phyloP scores from a whole-genome alignment of 2,888 invertebrate species.

The Frankliniella intonsa region DNA sequence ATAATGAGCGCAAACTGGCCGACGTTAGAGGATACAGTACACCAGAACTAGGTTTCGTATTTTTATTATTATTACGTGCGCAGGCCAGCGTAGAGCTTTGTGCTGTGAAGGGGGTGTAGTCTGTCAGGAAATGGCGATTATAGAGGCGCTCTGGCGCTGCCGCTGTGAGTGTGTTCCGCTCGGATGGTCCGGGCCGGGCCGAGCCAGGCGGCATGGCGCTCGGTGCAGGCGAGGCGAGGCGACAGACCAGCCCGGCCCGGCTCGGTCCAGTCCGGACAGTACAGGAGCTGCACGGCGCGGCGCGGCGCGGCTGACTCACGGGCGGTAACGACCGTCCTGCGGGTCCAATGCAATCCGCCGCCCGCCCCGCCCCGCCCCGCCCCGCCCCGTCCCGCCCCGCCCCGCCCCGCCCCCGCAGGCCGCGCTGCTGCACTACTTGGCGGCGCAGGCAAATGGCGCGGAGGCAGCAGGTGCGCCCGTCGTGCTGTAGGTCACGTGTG shows the following conservation, averaged over 20 bases:
- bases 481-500: not conserved
- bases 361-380: slow-evolving; percentile 16
- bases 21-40: no score
- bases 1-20: no score
- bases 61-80: no score
- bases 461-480: no score
- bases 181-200: not conserved
- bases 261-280: not conserved
- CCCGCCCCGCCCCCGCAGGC: slow-evolving; percentile 28
- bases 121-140: not conserved
- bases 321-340: not conserved
- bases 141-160: not conserved
- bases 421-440: slow-evolving; percentile 25
- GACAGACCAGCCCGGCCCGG: not conserved
- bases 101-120: not conserved
- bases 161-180: no score
- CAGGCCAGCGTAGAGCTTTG: no score
- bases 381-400: slow-evolving; percentile 5
- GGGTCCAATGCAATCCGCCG: slow-evolving; percentile 29
- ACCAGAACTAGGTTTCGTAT: no score
- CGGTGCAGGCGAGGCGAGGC: not conserved
- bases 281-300: not conserved
- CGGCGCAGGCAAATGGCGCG: slow-evolving; percentile 32
- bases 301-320: not conserved
- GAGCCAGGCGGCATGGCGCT: not conserved